phyloP scores from a whole-genome alignment of 2,888 invertebrate species.

The Drosophila falleni region DNA sequence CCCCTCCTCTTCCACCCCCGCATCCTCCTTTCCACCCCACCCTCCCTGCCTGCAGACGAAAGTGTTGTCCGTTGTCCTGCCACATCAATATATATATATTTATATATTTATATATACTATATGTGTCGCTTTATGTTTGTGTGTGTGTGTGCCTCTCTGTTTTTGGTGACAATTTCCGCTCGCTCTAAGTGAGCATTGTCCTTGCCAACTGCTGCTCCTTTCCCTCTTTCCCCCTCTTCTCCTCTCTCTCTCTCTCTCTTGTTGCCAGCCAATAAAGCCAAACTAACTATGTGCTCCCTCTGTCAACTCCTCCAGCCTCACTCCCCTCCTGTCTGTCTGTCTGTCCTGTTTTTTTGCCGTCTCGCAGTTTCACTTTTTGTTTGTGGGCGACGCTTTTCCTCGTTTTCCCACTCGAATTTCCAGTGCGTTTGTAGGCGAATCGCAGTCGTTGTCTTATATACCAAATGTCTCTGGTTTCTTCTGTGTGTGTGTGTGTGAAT shows the following conservation, averaged over 20 bases:
- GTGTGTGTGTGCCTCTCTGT: slow-evolving; percentile 45
- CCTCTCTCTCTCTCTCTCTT: too few relatives aligned
- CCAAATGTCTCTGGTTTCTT: slow-evolving; percentile 35
- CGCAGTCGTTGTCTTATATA: slow-evolving; percentile 35
- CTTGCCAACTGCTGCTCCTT: slow-evolving; percentile 58
- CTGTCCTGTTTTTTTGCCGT: slow-evolving; percentile 62
- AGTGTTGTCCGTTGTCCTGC: slow-evolving; percentile 59
- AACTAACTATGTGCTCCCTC: slow-evolving; percentile 49
- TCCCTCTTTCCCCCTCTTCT: not conserved
- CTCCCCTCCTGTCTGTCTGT: slow-evolving; percentile 49
- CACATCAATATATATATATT: slow-evolving; percentile 18
- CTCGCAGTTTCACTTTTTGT: slow-evolving; percentile 78
- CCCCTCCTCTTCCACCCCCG: not conserved
- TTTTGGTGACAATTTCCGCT: slow-evolving; percentile 61
- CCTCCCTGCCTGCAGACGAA: slow-evolving; percentile 18
- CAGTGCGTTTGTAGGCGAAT: slow-evolving; percentile 60
- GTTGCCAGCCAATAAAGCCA: slow-evolving; percentile 14
- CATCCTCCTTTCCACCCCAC: too few relatives aligned
- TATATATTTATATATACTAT: slow-evolving; percentile 1
- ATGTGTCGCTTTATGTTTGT: not conserved
- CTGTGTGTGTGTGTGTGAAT: slow-evolving; percentile 7
- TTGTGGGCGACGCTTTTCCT: slow-evolving; percentile 53
- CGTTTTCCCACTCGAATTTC: slow-evolving; percentile 68
- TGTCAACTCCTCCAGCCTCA: slow-evolving; percentile 11
- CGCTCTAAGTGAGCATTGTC: slow-evolving; percentile 48